These are phyloP conservation scores for Delichon dasypus DNA, from an alignment of 2,797 vertebrate species.

Conservation along the genomic window DNA sequence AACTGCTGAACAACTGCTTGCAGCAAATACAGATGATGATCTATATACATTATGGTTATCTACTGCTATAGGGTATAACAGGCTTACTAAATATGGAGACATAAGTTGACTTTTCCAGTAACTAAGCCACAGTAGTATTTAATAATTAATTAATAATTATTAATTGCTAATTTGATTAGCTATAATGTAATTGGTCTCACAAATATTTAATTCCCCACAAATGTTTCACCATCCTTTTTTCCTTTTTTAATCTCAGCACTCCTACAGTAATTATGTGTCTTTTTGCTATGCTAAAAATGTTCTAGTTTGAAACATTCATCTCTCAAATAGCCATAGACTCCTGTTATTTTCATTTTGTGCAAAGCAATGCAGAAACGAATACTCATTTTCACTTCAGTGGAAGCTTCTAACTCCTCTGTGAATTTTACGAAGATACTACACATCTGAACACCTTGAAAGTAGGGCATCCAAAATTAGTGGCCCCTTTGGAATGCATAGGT, in stretches of 20 bases:
- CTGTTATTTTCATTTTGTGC: background rate
- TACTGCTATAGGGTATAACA: constrained; percentile 33
- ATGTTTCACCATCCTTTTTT: background rate
- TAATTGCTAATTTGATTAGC: constrained; percentile 47
- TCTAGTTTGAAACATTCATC: background rate
- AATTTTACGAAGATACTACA: background rate
- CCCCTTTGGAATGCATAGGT: background rate
- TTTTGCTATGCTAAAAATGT: background rate
- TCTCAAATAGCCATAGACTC: background rate
- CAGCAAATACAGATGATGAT: constrained; percentile 1
- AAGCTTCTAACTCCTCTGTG: background rate
- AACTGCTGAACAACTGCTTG: background rate
- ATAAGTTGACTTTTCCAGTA: constrained; percentile 21
- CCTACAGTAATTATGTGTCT: background rate
- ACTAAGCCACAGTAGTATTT: background rate
- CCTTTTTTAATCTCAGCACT: background rate
- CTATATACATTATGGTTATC: constrained; percentile 11
- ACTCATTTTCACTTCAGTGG: background rate
- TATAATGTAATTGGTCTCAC: background rate
- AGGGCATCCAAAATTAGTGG: background rate
- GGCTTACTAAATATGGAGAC: background rate
- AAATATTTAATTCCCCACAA: constrained; percentile 13
- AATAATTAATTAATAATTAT: constrained; percentile 37
- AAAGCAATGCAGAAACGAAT: background rate
- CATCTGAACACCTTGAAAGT: background rate